These are phyloP conservation scores for Podargus strigoides DNA, from an alignment of 2,797 vertebrate genomes.

Conservation along the genomic window DNA sequence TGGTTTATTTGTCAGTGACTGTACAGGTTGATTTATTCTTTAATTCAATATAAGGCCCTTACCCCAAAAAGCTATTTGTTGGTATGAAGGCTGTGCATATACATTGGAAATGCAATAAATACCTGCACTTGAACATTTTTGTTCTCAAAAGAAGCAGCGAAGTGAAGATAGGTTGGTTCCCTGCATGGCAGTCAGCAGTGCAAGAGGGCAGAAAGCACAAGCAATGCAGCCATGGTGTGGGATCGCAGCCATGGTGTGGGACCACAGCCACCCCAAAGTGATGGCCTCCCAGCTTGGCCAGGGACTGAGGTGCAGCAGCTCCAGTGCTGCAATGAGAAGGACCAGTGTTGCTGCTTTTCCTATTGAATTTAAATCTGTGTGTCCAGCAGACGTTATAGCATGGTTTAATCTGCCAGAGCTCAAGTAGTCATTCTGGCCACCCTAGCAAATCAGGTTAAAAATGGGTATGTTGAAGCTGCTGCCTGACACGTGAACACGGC, in stretches of 20 bases:
- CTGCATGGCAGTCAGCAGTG: fast-evolving
- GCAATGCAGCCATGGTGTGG: not conserved
- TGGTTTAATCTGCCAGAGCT: not conserved
- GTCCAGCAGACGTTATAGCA: not conserved
- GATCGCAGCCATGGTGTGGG: not conserved
- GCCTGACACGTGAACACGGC: fast-evolving
- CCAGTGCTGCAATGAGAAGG: fast-evolving
- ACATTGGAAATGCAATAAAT: not conserved
- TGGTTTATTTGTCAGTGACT: not conserved
- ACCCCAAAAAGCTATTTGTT: not conserved
- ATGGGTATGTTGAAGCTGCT: not conserved
- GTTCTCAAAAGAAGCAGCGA: not conserved
- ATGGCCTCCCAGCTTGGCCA: not conserved
- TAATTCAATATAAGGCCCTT: not conserved
- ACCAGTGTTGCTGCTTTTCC: not conserved
- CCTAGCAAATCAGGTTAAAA: not conserved
- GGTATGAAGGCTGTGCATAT: not conserved
- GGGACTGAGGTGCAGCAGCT: not conserved
- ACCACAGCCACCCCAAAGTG: not conserved
- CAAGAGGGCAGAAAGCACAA: not conserved
- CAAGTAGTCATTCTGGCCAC: not conserved
- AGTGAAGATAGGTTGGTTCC: not conserved
- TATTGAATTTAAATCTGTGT: not conserved
- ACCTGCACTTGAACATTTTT: not conserved
- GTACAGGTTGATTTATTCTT: not conserved